Percentiles rank a stretch among this genome's conserved stretches.
Evolutionary conservation across 2,888 invertebrate genomes (phyloP).

Genomic region (Pemphredon lugubris): DNA sequence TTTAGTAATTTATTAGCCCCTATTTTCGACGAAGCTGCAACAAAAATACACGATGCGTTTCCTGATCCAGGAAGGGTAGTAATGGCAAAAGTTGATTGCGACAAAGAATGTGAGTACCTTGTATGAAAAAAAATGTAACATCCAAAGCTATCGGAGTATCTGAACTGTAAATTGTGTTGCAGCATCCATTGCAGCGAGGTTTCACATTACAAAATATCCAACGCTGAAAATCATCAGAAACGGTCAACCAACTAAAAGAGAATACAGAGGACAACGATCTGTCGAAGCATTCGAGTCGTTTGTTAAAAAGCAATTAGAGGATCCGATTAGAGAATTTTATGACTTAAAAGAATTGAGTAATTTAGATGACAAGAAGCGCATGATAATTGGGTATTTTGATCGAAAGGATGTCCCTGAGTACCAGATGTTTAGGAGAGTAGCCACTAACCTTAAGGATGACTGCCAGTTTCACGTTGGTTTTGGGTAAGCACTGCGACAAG

Average conservation of each 20-base stretch:
- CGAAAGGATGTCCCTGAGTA: slow-evolving; percentile 91
- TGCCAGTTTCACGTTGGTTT: slow-evolving; percentile 96
- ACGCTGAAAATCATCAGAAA: slow-evolving; percentile 97
- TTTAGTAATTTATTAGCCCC: slow-evolving; percentile 99
- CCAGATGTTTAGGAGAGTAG: slow-evolving; percentile 89
- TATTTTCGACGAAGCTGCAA: slow-evolving; percentile 97
- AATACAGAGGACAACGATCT: slow-evolving; percentile 94
- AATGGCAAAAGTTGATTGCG: slow-evolving; percentile 98
- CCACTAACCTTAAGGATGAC: slow-evolving; percentile 95
- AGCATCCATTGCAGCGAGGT: slow-evolving; percentile 91
- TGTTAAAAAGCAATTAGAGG: slow-evolving; percentile 93
- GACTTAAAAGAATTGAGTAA: slow-evolving; percentile 87
- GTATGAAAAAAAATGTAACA: neutral
- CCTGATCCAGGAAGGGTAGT: slow-evolving; percentile 92
- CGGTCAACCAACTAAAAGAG: slow-evolving; percentile 93
- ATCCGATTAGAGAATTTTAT: slow-evolving; percentile 91
- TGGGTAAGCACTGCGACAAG: slow-evolving; percentile 84
- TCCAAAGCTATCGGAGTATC: too few species aligned
- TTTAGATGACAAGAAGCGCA: slow-evolving; percentile 90
- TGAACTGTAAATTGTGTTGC: slow-evolving; percentile 67
- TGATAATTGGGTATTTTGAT: slow-evolving; percentile 95
- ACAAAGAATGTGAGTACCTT: slow-evolving; percentile 89
- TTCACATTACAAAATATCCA: slow-evolving; percentile 99
- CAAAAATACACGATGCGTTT: slow-evolving; percentile 90
- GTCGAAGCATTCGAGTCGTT: slow-evolving; percentile 94